Percentiles rank a stretch among this genome's conserved stretches.
Evolutionary conservation across 2,113 vertebrate species (phyloP).

Genomic region (Pica pica): DNA sequence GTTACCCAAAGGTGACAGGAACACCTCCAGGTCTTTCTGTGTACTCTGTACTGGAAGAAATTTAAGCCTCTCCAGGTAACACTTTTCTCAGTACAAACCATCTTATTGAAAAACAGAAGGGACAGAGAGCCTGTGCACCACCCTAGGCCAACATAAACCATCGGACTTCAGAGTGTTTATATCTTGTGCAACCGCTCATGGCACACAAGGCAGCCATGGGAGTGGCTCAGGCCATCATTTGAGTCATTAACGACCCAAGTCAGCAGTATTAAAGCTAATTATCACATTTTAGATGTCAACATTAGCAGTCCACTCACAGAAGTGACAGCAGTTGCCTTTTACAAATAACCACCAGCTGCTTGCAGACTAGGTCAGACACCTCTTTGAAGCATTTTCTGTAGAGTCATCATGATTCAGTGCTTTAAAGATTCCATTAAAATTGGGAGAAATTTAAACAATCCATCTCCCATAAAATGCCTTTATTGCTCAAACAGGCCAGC

Average conservation of each 20-base stretch:
- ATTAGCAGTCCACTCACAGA: not conserved
- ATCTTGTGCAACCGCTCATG: not conserved
- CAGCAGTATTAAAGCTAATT: not conserved
- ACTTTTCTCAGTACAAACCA: not conserved
- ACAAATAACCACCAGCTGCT: not conserved
- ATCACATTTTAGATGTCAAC: not conserved
- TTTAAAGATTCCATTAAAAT: not conserved
- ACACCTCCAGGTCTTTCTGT: not conserved
- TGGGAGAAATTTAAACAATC: not conserved
- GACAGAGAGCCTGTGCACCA: not conserved
- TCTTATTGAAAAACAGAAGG: not conserved
- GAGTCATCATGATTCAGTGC: not conserved
- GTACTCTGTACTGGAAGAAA: not conserved
- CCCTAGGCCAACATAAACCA: not conserved
- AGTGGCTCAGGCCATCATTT: not conserved
- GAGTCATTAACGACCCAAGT: not conserved
- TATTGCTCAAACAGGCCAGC: not conserved
- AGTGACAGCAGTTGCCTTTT: not conserved
- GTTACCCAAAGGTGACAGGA: not conserved
- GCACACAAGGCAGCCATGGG: not conserved
- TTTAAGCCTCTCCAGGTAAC: not conserved
- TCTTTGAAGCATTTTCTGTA: not conserved
- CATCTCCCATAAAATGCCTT: not conserved
- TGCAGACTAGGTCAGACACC: not conserved
- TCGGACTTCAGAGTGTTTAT: not conserved